Evolutionary conservation across 1,140 invertebrate species (phyloP).

Genomic region (Neodiprion lecontei): DNA sequence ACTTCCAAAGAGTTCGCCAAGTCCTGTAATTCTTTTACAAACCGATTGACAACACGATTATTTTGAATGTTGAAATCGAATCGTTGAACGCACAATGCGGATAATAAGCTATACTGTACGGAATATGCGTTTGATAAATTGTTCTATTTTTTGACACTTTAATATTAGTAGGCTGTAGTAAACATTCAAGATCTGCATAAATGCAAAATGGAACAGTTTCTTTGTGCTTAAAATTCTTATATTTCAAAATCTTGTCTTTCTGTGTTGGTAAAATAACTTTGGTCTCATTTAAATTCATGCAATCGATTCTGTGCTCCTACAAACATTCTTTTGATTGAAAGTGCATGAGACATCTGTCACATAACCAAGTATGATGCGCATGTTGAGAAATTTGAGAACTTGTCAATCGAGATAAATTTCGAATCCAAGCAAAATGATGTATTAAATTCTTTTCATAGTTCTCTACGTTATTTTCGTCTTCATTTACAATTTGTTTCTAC

Average conservation of each 20-base stretch:
- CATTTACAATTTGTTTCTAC: conserved; percentile 11
- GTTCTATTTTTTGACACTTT: conserved; percentile 23
- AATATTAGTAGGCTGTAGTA: too few relatives aligned
- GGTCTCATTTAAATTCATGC: too few relatives aligned
- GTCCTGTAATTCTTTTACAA: conserved; percentile 38
- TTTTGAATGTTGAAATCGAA: conserved; percentile 39
- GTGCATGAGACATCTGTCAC: too few relatives aligned
- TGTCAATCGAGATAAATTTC: conserved; percentile 9
- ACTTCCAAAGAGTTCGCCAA: too few relatives aligned
- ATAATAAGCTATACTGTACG: conserved; percentile 50
- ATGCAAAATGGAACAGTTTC: conserved; percentile 24
- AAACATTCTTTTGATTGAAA: too few relatives aligned
- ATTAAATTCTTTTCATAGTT: too few relatives aligned
- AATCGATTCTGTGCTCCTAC: too few relatives aligned
- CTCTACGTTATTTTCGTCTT: neutral
- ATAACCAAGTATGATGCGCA: too few relatives aligned
- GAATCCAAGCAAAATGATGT: conserved; percentile 13
- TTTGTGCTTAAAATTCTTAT: conserved; percentile 27
- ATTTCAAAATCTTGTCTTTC: conserved; percentile 23
- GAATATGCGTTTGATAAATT: conserved; percentile 44
- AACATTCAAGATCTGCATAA: conserved; percentile 18
- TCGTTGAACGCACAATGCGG: conserved; percentile 50
- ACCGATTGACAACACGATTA: conserved; percentile 41
- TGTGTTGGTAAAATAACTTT: conserved; percentile 10
- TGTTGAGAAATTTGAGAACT: conserved; percentile 13